Conservation (phyloP, 2,113 vertebrate genomes). For the Prolemur simus region DNA sequence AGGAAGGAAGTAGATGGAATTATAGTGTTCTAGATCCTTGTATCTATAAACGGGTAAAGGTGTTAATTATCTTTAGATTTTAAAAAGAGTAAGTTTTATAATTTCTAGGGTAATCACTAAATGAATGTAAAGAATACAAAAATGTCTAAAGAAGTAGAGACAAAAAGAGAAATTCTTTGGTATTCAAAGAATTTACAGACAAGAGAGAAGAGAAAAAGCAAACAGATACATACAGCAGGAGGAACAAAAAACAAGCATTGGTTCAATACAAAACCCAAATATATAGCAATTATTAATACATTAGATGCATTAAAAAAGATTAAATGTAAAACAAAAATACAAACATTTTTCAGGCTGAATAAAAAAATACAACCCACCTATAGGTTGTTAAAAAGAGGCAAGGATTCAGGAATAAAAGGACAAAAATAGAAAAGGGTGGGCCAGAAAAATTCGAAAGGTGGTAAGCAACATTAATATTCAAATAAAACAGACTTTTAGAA, state of each 20-base stretch:
- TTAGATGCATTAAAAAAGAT: neutral
- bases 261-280: neutral
- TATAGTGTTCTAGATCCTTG: neutral
- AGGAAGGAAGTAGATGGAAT: neutral
- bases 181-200: neutral
- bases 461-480: neutral
- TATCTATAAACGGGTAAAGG: neutral
- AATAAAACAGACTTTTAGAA: neutral
- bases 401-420: neutral
- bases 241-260: neutral
- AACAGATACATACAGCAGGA: neutral
- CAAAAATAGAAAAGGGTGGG: neutral
- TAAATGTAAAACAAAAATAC: neutral
- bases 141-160: neutral
- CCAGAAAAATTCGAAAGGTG: neutral
- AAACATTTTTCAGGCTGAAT: neutral
- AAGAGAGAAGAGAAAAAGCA: neutral
- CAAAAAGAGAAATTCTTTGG: neutral
- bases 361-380: neutral
- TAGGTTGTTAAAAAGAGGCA: neutral
- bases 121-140: neutral
- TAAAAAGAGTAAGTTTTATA: neutral
- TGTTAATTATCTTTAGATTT: neutral
- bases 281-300: neutral
- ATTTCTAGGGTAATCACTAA: neutral